Conservation (phyloP, 2,888 invertebrate species). For the Cyclophora punctaria region DNA sequence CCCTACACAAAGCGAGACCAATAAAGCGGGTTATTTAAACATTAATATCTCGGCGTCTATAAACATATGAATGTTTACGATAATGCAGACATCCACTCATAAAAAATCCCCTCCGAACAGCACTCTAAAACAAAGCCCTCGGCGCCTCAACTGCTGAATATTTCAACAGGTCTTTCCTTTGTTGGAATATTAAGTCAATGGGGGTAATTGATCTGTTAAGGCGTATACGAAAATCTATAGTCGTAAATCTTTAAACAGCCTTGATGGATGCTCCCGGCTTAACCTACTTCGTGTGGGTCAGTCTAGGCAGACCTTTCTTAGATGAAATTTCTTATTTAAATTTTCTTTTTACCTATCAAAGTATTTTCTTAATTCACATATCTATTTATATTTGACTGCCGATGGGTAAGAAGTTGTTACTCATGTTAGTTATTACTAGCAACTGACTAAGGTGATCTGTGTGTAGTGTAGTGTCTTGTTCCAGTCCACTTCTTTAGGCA, state of each 20-base stretch:
- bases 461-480: no score
- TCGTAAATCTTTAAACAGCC: conserved; percentile 44
- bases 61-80: conserved; percentile 55
- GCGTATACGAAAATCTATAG: conserved; percentile 43
- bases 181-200: conserved; percentile 72
- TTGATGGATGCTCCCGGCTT: conserved; percentile 22
- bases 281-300: conserved; percentile 12
- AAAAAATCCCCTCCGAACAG: conserved; percentile 58
- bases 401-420: no score
- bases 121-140: conserved; percentile 68
- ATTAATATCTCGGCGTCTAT: conserved; percentile 22
- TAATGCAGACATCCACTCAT: conserved; percentile 61
- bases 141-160: conserved; percentile 60
- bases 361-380: no score
- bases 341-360: no score
- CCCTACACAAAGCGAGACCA: conserved; percentile 1
- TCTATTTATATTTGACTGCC: no score
- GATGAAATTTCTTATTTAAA: no score
- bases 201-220: conserved; percentile 71
- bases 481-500: no score
- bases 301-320: no score
- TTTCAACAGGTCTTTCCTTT: conserved; percentile 69
- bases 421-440: no score
- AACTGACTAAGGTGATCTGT: no score
- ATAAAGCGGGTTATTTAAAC: conserved; percentile 25